phyloP scores from a whole-genome alignment of 2,113 vertebrate species.

The Lucifuga dentata region DNA sequence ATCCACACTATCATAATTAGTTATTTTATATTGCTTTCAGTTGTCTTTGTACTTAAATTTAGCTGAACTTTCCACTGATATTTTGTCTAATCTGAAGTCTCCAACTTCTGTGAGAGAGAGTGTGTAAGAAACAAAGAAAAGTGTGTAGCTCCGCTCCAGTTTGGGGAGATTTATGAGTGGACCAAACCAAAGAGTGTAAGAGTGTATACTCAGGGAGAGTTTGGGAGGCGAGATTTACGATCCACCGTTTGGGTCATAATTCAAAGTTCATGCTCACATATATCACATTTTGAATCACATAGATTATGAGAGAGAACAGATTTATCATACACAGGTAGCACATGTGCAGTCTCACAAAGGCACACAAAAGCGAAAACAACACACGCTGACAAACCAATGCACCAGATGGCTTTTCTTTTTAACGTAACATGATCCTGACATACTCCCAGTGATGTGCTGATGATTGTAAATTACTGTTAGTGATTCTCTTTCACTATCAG shows the following conservation, averaged over 20 bases:
- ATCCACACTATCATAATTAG: too few relatives aligned
- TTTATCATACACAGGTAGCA: constrained; percentile 84
- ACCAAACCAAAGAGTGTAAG: constrained; percentile 77
- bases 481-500: constrained; percentile 51
- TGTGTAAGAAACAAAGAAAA: constrained; percentile 45
- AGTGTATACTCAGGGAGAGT: constrained; percentile 81
- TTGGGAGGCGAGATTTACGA: constrained; percentile 85
- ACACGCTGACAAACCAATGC: constrained; percentile 48
- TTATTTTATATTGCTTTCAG: too few relatives aligned
- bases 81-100: constrained; percentile 73
- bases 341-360: constrained; percentile 73
- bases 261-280: constrained; percentile 87
- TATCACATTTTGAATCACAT: constrained; percentile 86
- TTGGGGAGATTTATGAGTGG: constrained; percentile 82
- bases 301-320: constrained; percentile 84
- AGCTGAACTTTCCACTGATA: constrained; percentile 52
- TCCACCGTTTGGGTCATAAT: constrained; percentile 81
- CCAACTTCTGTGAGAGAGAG: constrained; percentile 62
- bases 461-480: constrained; percentile 38
- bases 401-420: constrained; percentile 71
- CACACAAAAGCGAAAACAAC: constrained; percentile 72
- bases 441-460: constrained; percentile 30
- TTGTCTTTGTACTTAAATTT: constrained; percentile 43
- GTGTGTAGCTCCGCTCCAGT: constrained; percentile 74
- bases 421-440: constrained; percentile 36